Percentiles rank a stretch among this genome's conserved stretches.
Conservation (phyloP, 2,888 invertebrate species). For the Papilio gigon region DNA sequence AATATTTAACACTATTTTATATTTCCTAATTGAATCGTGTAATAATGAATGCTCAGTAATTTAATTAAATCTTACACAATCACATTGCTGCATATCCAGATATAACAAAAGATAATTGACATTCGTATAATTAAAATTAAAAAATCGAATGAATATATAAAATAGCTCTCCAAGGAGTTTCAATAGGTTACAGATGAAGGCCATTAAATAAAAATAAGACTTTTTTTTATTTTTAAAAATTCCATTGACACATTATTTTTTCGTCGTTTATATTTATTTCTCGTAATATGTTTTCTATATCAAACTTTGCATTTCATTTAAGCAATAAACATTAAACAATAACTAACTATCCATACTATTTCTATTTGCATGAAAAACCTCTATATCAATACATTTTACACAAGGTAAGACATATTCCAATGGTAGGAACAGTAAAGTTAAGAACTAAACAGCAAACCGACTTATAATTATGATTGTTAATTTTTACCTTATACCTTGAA, state of each 20-base stretch:
- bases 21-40: too few species aligned
- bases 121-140: neutral
- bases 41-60: neutral
- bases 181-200: too few species aligned
- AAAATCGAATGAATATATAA: neutral
- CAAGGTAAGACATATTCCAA: neutral
- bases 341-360: neutral
- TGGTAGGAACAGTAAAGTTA: neutral
- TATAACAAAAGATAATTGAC: neutral
- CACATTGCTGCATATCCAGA: neutral
- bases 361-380: neutral
- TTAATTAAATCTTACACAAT: neutral
- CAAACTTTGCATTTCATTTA: neutral
- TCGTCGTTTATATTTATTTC: too few species aligned
- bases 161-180: too few species aligned
- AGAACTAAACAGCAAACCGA: neutral
- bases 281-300: too few species aligned
- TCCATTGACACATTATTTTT: too few species aligned
- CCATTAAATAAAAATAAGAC: too few species aligned
- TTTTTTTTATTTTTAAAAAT: too few species aligned
- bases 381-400: neutral
- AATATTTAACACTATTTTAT: too few species aligned
- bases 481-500: neutral
- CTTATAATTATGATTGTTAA: constrained; percentile 10
- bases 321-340: neutral